Evolutionary conservation across 2,888 invertebrate genomes (phyloP).

Genomic region (Monoplex corrugatus): DNA sequence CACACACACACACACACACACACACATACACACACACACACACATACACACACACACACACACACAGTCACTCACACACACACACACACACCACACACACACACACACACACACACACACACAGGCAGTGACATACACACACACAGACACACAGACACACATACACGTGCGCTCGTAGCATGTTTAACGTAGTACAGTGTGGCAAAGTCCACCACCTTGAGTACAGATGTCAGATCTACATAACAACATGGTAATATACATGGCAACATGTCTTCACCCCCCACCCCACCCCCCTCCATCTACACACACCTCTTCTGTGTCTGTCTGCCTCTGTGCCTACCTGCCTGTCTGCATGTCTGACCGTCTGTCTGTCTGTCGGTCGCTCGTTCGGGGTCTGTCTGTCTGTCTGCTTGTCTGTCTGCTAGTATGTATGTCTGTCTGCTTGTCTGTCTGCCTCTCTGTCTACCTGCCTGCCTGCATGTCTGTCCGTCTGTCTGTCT

Average conservation of each 20-base stretch:
- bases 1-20: background rate
- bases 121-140: background rate
- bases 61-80: background rate
- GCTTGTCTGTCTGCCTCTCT: background rate
- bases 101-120: background rate
- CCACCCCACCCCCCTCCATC: too few relatives aligned
- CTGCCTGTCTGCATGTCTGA: conserved; percentile 26
- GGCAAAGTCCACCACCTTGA: too few relatives aligned
- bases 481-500: conserved; percentile 9
- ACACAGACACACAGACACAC: background rate
- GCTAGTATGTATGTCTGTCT: too few relatives aligned
- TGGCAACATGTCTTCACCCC: too few relatives aligned
- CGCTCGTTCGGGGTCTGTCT: too few relatives aligned
- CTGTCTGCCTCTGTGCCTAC: background rate
- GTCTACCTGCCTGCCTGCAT: background rate
- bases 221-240: too few relatives aligned
- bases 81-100: conserved; percentile 9
- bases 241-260: too few relatives aligned
- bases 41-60: conserved; percentile 10
- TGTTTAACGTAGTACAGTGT: too few relatives aligned
- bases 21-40: background rate
- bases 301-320: background rate
- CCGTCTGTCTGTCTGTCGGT: conserved; percentile 34
- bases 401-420: background rate
- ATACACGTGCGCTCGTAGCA: too few relatives aligned